Evolutionary conservation across 2,797 vertebrate genomes (phyloP).

Genomic region (Limosa lapponica): DNA sequence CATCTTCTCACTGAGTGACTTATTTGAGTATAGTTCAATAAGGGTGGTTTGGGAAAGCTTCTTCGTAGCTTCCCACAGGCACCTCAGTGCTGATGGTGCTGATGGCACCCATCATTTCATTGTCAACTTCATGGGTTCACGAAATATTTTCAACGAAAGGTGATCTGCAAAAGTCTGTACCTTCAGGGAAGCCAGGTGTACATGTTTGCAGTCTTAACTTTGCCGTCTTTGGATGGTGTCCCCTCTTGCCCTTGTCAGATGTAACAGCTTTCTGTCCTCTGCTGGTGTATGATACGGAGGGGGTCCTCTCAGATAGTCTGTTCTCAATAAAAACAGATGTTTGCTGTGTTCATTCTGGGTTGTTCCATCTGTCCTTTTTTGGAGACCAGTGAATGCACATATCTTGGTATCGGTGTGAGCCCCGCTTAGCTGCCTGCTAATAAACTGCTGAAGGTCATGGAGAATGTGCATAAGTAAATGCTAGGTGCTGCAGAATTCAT

Average conservation of each 20-base stretch:
- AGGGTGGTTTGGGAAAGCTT: not conserved
- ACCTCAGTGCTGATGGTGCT: not conserved
- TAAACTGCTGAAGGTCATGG: not conserved
- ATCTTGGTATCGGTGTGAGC: not conserved
- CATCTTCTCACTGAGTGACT: not conserved
- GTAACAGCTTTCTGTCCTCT: not conserved
- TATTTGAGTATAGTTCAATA: not conserved
- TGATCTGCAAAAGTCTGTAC: not conserved
- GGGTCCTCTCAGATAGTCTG: not conserved
- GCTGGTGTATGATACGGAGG: not conserved
- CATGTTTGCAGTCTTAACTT: not conserved
- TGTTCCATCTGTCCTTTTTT: not conserved
- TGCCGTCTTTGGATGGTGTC: not conserved
- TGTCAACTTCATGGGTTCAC: not conserved
- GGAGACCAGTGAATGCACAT: accelerated
- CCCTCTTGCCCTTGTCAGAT: not conserved
- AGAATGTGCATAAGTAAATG: not conserved
- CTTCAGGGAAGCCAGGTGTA: not conserved
- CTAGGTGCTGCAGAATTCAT: not conserved
- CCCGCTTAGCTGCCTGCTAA: not conserved
- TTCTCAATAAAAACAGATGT: not conserved
- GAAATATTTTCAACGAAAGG: not conserved
- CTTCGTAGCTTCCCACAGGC: not conserved
- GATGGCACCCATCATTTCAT: not conserved
- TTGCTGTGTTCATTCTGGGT: not conserved